Base-by-base conservation (phyloP, 2,888 invertebrate genomes). In the Syrphus vitripennis region DNA sequence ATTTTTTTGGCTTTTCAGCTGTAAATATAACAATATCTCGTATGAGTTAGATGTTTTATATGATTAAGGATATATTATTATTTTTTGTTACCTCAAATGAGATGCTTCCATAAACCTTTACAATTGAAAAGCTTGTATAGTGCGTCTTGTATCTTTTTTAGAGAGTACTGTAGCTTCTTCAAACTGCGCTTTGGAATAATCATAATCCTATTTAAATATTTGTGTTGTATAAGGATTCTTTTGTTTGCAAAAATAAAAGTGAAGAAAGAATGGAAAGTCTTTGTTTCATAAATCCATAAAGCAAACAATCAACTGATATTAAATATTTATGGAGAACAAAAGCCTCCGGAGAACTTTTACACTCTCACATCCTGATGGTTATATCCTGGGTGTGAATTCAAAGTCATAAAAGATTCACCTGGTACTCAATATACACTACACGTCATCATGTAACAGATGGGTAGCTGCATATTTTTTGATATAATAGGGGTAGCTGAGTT, bases 401-500 rank as follows among this genome's bases (percentile, higher is more conserved):
- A 59, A 59, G 55, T 83, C 48, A 53, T 79, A 63, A 83, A 83
- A 57, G 61, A 70, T 79, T 83, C 79, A 79, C 83, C 79, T 79
- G 83, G 24, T 29, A 24, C 67, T 50, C n/a, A 67, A 50, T 50
- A 50, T 50, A 48, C 4, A 40, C 40, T n/a, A n/a, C n/a, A n/a
- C n/a, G n/a, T n/a, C n/a, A n/a, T n/a, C n/a, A n/a, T n/a, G n/a
- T n/a, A n/a, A n/a, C n/a, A n/a, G n/a, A n/a, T n/a, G n/a, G n/a
- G n/a, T n/a, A 16, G 1, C 5, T 42, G 16, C 42, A 42, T 16
- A 7, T 40, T 4, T 69, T n/a, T n/a, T n/a, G n/a, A n/a, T n/a
- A n/a, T n/a, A n/a, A 53, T 16, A 40, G 53, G 69, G 69, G 29
- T 42, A 21, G 10, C 19, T n/a, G 29, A 45, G 24, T 70, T 76